These are phyloP conservation scores for Labeo catla DNA, from an alignment of 2,113 vertebrate species.

Conservation along the genomic window DNA sequence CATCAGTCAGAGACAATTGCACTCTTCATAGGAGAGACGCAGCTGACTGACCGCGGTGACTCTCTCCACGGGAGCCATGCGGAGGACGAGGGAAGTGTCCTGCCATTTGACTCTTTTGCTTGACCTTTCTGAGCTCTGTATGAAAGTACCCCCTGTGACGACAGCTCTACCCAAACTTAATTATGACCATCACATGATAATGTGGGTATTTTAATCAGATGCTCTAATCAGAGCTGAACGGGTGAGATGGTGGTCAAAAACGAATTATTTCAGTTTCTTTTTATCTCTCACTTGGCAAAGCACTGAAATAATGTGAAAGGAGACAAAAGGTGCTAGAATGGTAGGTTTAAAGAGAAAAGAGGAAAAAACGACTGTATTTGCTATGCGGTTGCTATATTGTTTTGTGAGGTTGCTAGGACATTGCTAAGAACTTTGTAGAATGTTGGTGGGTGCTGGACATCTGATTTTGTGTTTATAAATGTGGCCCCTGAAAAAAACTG, in stretches of 20 bases:
- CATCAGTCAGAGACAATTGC: constrained; percentile 36
- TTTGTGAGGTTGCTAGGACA: neutral
- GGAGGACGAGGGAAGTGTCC: constrained; percentile 36
- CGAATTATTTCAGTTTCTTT: neutral
- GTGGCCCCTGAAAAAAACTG: neutral
- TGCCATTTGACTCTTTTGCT: constrained; percentile 50
- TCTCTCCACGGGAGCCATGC: constrained; percentile 6
- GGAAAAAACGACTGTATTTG: neutral
- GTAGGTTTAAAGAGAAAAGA: neutral
- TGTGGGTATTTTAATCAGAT: constrained; percentile 16
- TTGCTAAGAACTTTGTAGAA: neutral
- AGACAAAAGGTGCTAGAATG: neutral
- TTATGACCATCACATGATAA: constrained; percentile 1
- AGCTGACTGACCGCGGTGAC: constrained; percentile 48
- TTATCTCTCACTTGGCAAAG: neutral
- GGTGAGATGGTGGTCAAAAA: neutral
- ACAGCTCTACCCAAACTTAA: neutral
- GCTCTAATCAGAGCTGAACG: neutral
- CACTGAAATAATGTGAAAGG: neutral
- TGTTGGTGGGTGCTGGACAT: neutral
- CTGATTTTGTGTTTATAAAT: neutral
- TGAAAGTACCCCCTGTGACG: constrained; percentile 32
- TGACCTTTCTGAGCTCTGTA: constrained; percentile 43
- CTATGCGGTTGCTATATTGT: neutral
- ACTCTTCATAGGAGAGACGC: constrained; percentile 31